Evolutionary conservation across 2,797 vertebrate species (phyloP).

Genomic region (Leptoclinus maculatus): DNA sequence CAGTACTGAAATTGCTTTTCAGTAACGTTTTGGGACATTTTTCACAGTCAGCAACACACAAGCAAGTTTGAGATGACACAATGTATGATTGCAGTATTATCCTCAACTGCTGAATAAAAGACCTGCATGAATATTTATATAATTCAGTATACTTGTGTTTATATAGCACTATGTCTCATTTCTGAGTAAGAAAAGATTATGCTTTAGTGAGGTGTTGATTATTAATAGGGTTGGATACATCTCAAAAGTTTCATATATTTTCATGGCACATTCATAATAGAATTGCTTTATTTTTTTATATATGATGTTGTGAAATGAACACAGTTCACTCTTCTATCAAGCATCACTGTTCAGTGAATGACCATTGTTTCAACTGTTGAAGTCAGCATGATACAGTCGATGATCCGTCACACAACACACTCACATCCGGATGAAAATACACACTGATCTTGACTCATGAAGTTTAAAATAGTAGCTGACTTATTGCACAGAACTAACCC

Average conservation of each 20-base stretch:
- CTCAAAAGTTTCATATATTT: neutral
- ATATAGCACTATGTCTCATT: neutral
- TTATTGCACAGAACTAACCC: constrained; percentile 34
- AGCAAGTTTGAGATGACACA: neutral
- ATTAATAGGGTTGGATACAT: neutral
- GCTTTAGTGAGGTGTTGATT: neutral
- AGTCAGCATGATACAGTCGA: neutral
- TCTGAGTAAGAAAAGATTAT: neutral
- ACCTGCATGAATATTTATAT: neutral
- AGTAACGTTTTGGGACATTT: neutral
- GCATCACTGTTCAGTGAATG: neutral
- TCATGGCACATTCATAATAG: neutral
- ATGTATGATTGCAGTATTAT: neutral
- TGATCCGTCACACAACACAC: neutral
- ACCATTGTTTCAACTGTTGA: neutral
- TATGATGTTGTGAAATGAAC: neutral
- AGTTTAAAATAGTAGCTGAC: neutral
- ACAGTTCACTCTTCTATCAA: neutral
- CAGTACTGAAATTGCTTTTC: neutral
- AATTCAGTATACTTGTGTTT: neutral
- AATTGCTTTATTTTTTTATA: neutral
- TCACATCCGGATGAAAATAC: neutral
- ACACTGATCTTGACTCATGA: neutral
- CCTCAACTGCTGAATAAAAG: neutral
- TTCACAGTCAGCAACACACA: neutral